These are phyloP conservation scores for Plagodis pulveraria DNA, from an alignment of 2,888 invertebrate genomes.

Conservation along the genomic window DNA sequence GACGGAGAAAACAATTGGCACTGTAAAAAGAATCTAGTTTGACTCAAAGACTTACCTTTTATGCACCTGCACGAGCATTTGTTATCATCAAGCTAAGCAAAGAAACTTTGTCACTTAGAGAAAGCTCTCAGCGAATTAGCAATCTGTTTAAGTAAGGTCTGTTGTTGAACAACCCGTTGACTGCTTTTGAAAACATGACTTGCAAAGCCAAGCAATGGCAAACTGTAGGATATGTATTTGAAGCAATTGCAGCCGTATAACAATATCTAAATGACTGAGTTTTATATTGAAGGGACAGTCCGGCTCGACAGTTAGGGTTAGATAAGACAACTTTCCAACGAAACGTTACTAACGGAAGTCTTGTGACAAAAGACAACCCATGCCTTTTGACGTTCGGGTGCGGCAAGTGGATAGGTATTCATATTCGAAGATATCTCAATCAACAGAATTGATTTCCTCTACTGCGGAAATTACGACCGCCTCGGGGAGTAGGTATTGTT, in stretches of 20 bases:
- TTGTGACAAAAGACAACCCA: conserved; percentile 3
- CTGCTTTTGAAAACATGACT: conserved; percentile 5
- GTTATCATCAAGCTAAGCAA: conserved; percentile 9
- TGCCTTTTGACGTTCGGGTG: conserved; percentile 7
- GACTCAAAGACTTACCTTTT: conserved; percentile 1
- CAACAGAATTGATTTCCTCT: conserved; percentile 28
- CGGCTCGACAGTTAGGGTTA: background rate
- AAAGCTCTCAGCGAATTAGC: conserved; percentile 19
- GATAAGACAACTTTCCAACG: conserved; percentile 1
- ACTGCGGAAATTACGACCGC: conserved; percentile 30
- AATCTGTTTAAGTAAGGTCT: conserved; percentile 17
- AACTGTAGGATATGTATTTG: background rate
- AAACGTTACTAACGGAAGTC: background rate
- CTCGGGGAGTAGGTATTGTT: conserved; percentile 25
- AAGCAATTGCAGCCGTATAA: background rate
- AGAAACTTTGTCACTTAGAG: background rate
- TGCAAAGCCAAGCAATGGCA: background rate
- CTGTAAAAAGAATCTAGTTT: conserved; percentile 3
- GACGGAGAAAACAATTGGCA: conserved; percentile 3
- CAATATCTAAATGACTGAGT: background rate
- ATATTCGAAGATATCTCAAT: conserved; percentile 22
- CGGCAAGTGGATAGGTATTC: conserved; percentile 9
- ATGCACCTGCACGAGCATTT: conserved; percentile 11
- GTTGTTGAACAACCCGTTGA: conserved; percentile 15
- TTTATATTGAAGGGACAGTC: too few species aligned